These are phyloP conservation scores for Labia minor DNA, from an alignment of 2,888 invertebrate species.

Conservation along the genomic window DNA sequence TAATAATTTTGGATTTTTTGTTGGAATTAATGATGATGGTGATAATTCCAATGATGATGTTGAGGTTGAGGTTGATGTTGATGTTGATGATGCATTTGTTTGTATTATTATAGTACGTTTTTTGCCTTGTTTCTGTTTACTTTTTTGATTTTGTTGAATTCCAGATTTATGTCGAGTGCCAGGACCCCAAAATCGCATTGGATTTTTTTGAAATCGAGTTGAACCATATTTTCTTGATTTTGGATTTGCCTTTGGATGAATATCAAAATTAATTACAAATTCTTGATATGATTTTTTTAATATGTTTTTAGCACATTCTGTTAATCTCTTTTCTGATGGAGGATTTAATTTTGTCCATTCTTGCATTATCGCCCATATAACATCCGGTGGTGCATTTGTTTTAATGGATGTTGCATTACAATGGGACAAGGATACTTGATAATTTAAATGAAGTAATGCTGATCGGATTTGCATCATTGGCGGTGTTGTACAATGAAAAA, in stretches of 20 bases:
- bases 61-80: too few relatives aligned
- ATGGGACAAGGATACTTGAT: conserved; percentile 85
- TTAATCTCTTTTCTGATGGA: conserved; percentile 49
- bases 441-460: conserved; percentile 79
- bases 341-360: conserved; percentile 65
- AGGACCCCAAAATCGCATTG: conserved; percentile 82
- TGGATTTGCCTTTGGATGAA: conserved; percentile 67
- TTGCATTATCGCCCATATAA: conserved; percentile 88
- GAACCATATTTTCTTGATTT: conserved; percentile 58
- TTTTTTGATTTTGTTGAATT: background rate
- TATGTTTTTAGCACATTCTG: conserved; percentile 36
- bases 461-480: conserved; percentile 65
- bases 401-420: conserved; percentile 79
- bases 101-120: too few relatives aligned
- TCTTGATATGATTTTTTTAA: conserved; percentile 44
- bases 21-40: too few relatives aligned
- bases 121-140: background rate
- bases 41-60: too few relatives aligned
- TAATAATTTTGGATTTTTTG: too few relatives aligned
- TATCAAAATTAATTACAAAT: conserved; percentile 42
- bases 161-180: conserved; percentile 61
- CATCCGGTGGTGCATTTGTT: conserved; percentile 73
- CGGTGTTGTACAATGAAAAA: conserved; percentile 58
- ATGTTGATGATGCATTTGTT: too few relatives aligned
- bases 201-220: conserved; percentile 77